phyloP scores from a whole-genome alignment of 2,888 invertebrate genomes.

The Orthosia gracilis region DNA sequence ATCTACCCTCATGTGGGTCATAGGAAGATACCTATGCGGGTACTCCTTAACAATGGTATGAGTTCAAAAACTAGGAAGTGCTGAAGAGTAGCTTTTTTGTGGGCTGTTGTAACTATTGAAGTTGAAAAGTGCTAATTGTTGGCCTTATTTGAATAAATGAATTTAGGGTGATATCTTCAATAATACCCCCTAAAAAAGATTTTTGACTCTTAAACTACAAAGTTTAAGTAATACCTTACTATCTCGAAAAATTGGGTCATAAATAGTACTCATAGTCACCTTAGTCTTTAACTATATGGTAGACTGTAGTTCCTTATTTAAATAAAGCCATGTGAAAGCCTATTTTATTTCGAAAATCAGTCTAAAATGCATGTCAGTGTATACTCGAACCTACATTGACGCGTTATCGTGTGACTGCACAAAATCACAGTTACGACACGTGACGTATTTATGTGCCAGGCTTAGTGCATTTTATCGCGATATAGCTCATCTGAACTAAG shows the following conservation, averaged over 20 bases:
- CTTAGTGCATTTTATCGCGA: background rate
- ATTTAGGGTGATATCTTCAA: background rate
- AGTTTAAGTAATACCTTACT: no score
- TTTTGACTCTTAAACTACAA: background rate
- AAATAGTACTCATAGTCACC: no score
- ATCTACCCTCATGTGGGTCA: slow-evolving; percentile 2
- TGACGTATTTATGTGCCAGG: slow-evolving; percentile 4
- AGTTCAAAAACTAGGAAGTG: background rate
- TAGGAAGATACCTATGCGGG: slow-evolving; percentile 22
- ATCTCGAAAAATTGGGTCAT: no score
- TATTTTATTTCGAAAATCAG: no score
- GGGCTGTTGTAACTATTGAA: background rate
- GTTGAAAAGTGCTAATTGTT: background rate
- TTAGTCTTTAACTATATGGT: no score
- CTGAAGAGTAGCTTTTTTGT: background rate
- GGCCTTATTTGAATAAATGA: background rate
- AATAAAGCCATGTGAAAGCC: background rate
- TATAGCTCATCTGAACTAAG: background rate
- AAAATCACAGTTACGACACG: background rate
- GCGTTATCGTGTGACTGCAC: slow-evolving; percentile 1
- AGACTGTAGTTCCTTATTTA: no score
- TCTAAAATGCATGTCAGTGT: background rate
- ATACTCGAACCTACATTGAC: background rate
- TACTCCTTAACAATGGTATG: background rate
- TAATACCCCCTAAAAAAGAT: no score